Evolutionary conservation across 2,113 vertebrate species (phyloP), one percentile per base, ranked within the genome.

Genomic region (Tursiops truncatus): DNA sequence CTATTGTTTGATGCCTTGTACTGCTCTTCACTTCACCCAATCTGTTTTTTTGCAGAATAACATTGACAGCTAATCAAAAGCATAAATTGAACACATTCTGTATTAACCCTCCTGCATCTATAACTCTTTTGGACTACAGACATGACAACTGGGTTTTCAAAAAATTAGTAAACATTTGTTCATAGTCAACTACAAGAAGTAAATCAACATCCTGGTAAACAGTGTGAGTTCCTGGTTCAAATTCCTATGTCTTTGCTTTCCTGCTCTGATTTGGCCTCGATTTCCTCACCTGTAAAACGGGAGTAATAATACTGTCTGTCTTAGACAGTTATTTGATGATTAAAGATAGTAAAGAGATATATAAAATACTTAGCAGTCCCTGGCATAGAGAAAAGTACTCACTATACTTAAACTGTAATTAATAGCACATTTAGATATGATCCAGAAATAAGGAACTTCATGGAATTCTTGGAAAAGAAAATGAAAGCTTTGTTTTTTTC

Each of bases 401-500:
- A 56, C 4, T 60, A 8, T 89, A 31, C 76, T 96, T 79, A 86
- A 90, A 56, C 28, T 84, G 17, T 47, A 38, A 73, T 58, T 94
- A 74, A 62, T 85, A 85, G 28, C 9, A 83, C 10, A 65, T 82
- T 94, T 89, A 92, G 63, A 67, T 91, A 62, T 56, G 60, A 93
- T 80, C 36, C 21, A 47, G 67, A 74, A 58, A 74, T 77, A 36
- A 92, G 18, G 41, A 84, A 58, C 2, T 60, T 74, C 12, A 53
- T 90, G 44, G 26, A 92, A 73, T 70, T 85, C 6, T 87, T 96
- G 63, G 62, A 71, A 90, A 96, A 95, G 18, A 81, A 95, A 80
- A 93, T 62, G 26, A 47, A 93, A 79, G 10, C 8, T 13, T 60
- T 33, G 80, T 36, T 87, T 83, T 87, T 82, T 47, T 38, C 58